Base-by-base conservation (phyloP, 2,113 vertebrate species). In the Neogale vison region DNA sequence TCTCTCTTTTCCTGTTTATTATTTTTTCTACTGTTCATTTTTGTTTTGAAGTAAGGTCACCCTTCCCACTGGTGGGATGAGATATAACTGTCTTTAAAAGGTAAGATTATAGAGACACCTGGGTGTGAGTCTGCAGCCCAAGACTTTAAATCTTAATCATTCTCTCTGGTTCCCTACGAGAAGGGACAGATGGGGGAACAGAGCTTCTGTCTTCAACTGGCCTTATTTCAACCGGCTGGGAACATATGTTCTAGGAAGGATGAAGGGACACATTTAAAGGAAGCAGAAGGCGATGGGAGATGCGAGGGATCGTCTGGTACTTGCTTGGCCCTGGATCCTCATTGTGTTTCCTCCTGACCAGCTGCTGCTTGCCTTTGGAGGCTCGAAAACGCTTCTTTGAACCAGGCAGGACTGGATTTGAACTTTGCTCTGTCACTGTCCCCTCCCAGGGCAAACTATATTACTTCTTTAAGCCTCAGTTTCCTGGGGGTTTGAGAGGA, bases 181-280 rank as follows among this genome's bases (percentile, higher is more conserved):
- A 79, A 95, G 36, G 36, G 59, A 71, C 97, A 97, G 94, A 93
- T 85, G 92, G 94, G 45, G 29, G 39, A 39, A 29, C 1, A 1
- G 13, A 76, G 81, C 74, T 71, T 74, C 87, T 65, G 34, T 79
- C 96, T 97, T 80, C 85, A 52, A 55, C 77, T 92, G 82, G 91
- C 96, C 94, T 88, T 89, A 79, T 71, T 95, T 94, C 96, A 91
- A 61, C 34, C 2, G 0, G 52, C 88, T 84, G 88, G 29, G 83
- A 94, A n/a, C 97, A 94, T 94, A 93, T 97, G 97, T 65, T 97
- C 93, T 18, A 59, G 39, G 47, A 76, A 90, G 55, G 24, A 72
- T 59, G 29, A 26, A 94, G 81, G 59, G 55, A 91, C 45, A 20
- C 81, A 59, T 81, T 90, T 87, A 39, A 45, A 50, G 57, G 50